Conservation (phyloP, 2,888 invertebrate species). For the Eupithecia subfuscata region DNA sequence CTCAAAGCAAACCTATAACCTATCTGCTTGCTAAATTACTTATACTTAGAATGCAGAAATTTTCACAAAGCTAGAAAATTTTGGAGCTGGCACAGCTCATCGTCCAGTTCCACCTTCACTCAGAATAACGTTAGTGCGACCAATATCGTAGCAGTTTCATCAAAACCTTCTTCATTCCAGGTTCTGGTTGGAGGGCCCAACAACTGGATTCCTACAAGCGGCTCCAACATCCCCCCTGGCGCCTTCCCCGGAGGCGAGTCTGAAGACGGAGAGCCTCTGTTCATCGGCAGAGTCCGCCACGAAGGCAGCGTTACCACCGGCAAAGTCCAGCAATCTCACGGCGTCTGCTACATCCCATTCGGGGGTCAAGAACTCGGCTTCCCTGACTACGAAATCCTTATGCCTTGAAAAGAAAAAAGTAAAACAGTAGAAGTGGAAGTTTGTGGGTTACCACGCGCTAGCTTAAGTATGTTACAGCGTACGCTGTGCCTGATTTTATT, state of each 20-base stretch:
- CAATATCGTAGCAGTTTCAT: neutral
- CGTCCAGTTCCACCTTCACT: neutral
- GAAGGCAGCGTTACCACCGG: slow-evolving; percentile 5
- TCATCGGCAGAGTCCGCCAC: slow-evolving; percentile 6
- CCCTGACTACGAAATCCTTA: slow-evolving; percentile 92
- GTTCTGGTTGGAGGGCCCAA: slow-evolving; percentile 85
- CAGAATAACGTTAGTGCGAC: neutral
- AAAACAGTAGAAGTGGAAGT: neutral
- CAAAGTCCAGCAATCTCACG: slow-evolving; percentile 90
- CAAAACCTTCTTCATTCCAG: slow-evolving; percentile 50
- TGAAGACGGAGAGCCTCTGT: slow-evolving; percentile 89
- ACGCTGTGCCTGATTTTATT: slow-evolving; percentile 49
- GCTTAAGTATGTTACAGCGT: slow-evolving; percentile 43
- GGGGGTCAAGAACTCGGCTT: slow-evolving; percentile 91
- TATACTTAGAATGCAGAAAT: neutral
- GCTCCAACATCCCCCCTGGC: slow-evolving; percentile 88
- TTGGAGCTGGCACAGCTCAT: neutral
- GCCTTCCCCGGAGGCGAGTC: slow-evolving; percentile 89
- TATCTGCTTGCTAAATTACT: neutral
- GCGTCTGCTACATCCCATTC: slow-evolving; percentile 92
- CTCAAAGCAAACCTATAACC: neutral
- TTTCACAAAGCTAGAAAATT: neutral
- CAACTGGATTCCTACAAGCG: slow-evolving; percentile 88
- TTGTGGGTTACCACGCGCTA: slow-evolving; percentile 25
- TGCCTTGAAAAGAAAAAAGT: slow-evolving; percentile 59